Conservation (phyloP, 2,888 invertebrate species). For the Rotaria socialis region DNA sequence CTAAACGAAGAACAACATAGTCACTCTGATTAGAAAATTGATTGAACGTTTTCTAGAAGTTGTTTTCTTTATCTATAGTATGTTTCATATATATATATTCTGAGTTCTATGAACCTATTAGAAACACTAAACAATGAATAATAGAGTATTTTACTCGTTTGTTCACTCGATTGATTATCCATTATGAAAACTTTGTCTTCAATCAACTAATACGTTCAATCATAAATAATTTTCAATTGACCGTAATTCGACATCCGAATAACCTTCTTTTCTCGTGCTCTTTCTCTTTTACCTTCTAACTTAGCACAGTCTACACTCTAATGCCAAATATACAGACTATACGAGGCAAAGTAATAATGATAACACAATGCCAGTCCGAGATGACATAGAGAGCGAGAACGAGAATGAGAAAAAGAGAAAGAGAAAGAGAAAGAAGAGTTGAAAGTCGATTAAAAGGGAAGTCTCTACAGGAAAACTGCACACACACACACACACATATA, state of each 20-base stretch:
- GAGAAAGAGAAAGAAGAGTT: background rate
- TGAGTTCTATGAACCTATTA: background rate
- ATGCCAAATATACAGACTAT: background rate
- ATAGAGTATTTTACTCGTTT: background rate
- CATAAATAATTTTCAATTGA: conserved; percentile 12
- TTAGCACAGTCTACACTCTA: background rate
- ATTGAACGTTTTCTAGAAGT: background rate
- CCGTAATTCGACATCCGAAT: background rate
- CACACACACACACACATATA: background rate
- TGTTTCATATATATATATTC: background rate
- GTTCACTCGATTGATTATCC: background rate
- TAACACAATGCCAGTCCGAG: background rate
- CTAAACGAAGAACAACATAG: background rate
- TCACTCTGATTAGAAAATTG: background rate
- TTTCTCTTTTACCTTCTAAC: background rate
- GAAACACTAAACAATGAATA: background rate
- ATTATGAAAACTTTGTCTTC: background rate
- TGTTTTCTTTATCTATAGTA: background rate
- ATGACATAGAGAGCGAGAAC: background rate
- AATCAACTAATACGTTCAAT: background rate
- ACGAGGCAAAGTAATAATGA: background rate
- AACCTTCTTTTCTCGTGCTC: background rate
- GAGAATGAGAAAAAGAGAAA: background rate
- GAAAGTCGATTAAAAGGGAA: background rate
- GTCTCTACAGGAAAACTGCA: background rate